Evolutionary conservation across 2,888 invertebrate species (phyloP), one percentile per base, ranked within the genome.

Genomic region (Brachypalpus laphriformis): DNA sequence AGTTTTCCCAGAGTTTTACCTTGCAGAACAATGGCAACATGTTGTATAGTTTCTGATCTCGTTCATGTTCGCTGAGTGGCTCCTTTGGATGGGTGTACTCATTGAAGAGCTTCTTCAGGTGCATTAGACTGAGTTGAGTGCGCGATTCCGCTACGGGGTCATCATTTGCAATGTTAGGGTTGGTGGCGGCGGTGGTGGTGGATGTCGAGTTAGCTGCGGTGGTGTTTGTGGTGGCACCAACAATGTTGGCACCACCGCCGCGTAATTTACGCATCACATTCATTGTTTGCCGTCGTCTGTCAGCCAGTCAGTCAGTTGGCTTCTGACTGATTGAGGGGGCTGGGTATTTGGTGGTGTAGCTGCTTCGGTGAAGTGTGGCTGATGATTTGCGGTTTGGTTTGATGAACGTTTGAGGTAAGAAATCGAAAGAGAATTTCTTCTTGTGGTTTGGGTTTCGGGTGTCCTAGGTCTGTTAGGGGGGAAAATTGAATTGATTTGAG

Each of bases 1-100:
- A 75, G 59, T 75, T 66, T 68, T 75, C 22, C 22, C 18, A 3
- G 37, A 14, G 34, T 82, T 89, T 89, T 93, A 98, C 98, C 95
- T 98, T 99, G 93, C 98, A 98, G 93, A 99, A 99, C 42, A 99
- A 93, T 71, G 99, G 99, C 90, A 99, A 93, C 98, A 99, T 98
- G 92, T 98, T 98, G 92, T 98, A 98, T 11, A 99, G 94, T 92
- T 98, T 98, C 90, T 97, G 97, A 93, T 99, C 98, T 89, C 96
- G 95, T 91, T 98, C 97, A 71, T 94, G 93, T 87, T 97, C 97
- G 47, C 94, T 94, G 11, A 97, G 93, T 2, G 96, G 95, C 88
- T 97, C 96, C 40, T 96, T 93, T 42, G 98, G 97, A 92, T 98
- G 98, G 37, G 96, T 96, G 90, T 98, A 98, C 92, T 99, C 99